phyloP scores from a whole-genome alignment of 2,113 vertebrate genomes.

The Xerus inauris region DNA sequence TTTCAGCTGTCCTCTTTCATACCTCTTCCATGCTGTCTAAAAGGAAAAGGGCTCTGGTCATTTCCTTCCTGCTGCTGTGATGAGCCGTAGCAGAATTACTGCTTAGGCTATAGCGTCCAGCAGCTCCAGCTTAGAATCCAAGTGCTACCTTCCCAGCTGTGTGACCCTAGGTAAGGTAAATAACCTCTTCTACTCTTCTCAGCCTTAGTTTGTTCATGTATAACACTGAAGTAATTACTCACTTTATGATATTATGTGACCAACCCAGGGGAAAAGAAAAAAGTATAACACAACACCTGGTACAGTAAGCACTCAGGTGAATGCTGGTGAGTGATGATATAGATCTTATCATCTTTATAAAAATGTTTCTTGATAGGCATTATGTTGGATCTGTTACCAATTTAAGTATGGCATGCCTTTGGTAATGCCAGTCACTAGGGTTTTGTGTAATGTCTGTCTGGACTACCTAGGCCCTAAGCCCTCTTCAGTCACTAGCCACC shows the following conservation, averaged over 20 bases:
- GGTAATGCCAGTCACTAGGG: background rate
- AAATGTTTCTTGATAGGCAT: background rate
- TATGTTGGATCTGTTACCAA: background rate
- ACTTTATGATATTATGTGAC: too few species aligned
- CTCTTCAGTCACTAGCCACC: background rate
- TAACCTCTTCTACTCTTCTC: background rate
- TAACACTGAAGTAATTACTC: too few species aligned
- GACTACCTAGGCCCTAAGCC: background rate
- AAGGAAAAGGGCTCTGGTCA: background rate
- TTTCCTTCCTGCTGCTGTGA: background rate
- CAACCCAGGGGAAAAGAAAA: background rate
- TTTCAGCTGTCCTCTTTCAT: background rate
- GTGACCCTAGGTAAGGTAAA: background rate
- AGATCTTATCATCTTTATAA: background rate
- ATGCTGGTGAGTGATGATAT: background rate
- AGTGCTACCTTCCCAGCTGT: background rate
- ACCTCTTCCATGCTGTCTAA: background rate
- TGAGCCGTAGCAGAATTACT: too few species aligned
- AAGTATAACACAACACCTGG: background rate
- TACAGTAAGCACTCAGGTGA: background rate
- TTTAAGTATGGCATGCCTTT: background rate
- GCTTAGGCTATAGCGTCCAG: background rate
- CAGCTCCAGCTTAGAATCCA: background rate
- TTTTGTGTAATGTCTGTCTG: background rate
- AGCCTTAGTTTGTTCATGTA: background rate